Conservation (phyloP, 2,888 invertebrate species). For the Idaea biselata region DNA sequence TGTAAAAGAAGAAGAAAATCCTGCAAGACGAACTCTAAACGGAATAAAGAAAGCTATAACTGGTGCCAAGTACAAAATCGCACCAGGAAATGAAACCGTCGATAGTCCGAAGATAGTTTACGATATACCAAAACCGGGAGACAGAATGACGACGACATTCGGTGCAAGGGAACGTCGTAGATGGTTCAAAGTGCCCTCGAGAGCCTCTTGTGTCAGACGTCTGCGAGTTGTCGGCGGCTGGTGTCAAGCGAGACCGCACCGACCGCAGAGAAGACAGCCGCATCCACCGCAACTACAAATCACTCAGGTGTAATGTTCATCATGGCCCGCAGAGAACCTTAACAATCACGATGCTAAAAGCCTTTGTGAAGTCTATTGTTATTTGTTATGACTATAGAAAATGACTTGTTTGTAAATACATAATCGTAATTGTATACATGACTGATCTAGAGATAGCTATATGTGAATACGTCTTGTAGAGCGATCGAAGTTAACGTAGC, state of each 20-base stretch:
- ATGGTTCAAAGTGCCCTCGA: constrained; percentile 60
- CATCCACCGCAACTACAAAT: constrained; percentile 66
- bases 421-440: not conserved
- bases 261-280: constrained; percentile 55
- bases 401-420: constrained; percentile 15
- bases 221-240: constrained; percentile 55
- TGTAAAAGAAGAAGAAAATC: constrained; percentile 51
- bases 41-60: constrained; percentile 65
- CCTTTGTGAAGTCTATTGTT: constrained; percentile 19
- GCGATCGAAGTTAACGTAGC: constrained; percentile 63
- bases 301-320: constrained; percentile 71
- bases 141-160: constrained; percentile 69
- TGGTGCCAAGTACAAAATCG: constrained; percentile 64
- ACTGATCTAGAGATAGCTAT: constrained; percentile 12
- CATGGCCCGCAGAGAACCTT: constrained; percentile 25
- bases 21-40: constrained; percentile 53
- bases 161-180: constrained; percentile 56
- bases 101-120: constrained; percentile 74
- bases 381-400: constrained; percentile 15
- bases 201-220: constrained; percentile 49
- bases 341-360: constrained; percentile 26
- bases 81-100: constrained; percentile 55
- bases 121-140: constrained; percentile 67
- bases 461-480: constrained; percentile 53
- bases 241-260: constrained; percentile 54